A percentile compares a stretch with the other conserved stretches of the same genome.
Conservation (phyloP, 2,888 invertebrate species). For the Asteroscopus sphinx region DNA sequence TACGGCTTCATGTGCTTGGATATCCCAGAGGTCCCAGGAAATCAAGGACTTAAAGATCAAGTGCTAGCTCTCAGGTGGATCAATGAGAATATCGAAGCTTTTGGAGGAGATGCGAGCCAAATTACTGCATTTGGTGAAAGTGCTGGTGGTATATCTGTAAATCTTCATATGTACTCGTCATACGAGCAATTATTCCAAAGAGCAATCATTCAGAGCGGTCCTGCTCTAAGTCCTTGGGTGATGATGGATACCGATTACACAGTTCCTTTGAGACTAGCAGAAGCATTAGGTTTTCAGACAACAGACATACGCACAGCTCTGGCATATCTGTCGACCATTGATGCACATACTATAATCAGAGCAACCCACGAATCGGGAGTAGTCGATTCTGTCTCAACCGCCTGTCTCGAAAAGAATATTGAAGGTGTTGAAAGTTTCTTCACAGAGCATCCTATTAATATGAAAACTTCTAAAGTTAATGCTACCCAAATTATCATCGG, state of each 20-base stretch:
- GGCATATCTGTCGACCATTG: constrained; percentile 22
- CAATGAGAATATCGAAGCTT: constrained; percentile 62
- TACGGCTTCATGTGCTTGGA: constrained; percentile 64
- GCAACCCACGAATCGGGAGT: constrained; percentile 4
- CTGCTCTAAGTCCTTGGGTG: constrained; percentile 16
- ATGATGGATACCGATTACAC: constrained; percentile 14
- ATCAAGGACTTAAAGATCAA: constrained; percentile 69
- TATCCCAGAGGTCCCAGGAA: constrained; percentile 63
- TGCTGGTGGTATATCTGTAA: constrained; percentile 58
- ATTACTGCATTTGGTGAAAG: constrained; percentile 63
- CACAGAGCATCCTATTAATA: constrained; percentile 23
- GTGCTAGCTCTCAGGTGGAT: constrained; percentile 65
- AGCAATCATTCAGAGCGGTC: constrained; percentile 43
- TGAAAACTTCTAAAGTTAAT: constrained; percentile 16
- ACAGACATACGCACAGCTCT: constrained; percentile 30
- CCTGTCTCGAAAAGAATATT: constrained; percentile 31
- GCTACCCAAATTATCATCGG: constrained; percentile 30
- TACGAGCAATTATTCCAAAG: constrained; percentile 35
- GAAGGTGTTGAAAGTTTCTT: constrained; percentile 32
- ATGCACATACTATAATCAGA: constrained; percentile 16
- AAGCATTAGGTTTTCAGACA: constrained; percentile 25
- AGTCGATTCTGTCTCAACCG: constrained; percentile 1
- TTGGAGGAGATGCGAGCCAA: constrained; percentile 61
- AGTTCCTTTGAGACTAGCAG: constrained; percentile 25
- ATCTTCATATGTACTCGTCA: constrained; percentile 31